Percentiles rank a stretch among this genome's conserved stretches.
These are phyloP conservation scores for Dipus sagitta DNA, from an alignment of 2,797 vertebrate genomes.

Conservation along the genomic window DNA sequence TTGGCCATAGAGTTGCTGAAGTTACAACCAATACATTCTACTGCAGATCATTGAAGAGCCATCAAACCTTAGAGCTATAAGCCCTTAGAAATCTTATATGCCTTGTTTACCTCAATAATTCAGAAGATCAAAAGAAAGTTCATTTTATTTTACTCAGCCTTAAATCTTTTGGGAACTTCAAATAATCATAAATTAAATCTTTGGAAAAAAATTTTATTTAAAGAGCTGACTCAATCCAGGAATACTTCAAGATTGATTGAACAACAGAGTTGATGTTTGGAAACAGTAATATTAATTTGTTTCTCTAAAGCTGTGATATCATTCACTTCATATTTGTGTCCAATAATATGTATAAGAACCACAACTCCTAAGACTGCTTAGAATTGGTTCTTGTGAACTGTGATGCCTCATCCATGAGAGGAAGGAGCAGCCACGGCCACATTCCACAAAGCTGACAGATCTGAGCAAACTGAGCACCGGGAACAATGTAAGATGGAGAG, in stretches of 20 bases:
- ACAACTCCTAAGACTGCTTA: constrained; percentile 7
- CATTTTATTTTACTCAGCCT: constrained; percentile 62
- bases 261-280: constrained; percentile 24
- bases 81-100: background rate
- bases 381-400: background rate
- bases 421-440: background rate
- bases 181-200: constrained; percentile 30
- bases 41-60: background rate
- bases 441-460: constrained; percentile 14
- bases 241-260: constrained; percentile 10
- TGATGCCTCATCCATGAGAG: background rate
- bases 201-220: constrained; percentile 14
- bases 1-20: background rate
- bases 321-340: background rate
- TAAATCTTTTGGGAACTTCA: constrained; percentile 24
- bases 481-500: background rate
- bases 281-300: constrained; percentile 27
- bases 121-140: constrained; percentile 49
- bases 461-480: background rate
- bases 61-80: background rate
- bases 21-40: background rate
- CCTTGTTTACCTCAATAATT: constrained; percentile 33
- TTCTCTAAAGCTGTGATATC: constrained; percentile 3
- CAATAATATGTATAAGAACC: background rate
- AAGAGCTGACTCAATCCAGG: constrained; percentile 37